phyloP scores from a whole-genome alignment of 2,113 vertebrate genomes.

The Pao palembangensis region DNA sequence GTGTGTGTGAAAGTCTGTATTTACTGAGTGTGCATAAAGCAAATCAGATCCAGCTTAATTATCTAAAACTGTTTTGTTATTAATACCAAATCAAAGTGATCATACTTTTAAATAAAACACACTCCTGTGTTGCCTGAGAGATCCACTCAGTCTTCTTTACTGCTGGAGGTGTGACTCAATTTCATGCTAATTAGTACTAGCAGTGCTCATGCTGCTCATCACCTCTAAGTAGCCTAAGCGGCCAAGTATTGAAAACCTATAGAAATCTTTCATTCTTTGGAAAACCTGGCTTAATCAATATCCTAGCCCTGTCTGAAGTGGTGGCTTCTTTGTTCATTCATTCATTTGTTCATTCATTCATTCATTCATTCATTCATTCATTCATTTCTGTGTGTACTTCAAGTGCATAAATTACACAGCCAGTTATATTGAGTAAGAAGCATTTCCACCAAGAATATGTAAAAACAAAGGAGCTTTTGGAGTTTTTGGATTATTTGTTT shows the following conservation, averaged over 20 bases:
- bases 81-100: too few species aligned
- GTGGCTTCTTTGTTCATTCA: slow-evolving; percentile 15
- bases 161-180: slow-evolving; percentile 30
- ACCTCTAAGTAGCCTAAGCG: slow-evolving; percentile 59
- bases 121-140: too few species aligned
- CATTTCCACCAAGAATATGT: background rate
- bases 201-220: slow-evolving; percentile 39
- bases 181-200: slow-evolving; percentile 48
- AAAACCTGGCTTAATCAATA: slow-evolving; percentile 53
- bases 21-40: background rate
- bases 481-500: too few species aligned
- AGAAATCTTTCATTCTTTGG: slow-evolving; percentile 55
- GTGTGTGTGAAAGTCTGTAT: too few species aligned
- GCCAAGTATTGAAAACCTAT: slow-evolving; percentile 62
- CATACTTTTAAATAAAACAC: too few species aligned
- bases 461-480: background rate
- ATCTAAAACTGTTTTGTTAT: too few species aligned
- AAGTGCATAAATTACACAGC: slow-evolving; percentile 7
- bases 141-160: background rate
- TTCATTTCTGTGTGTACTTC: slow-evolving; percentile 26
- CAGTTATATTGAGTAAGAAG: background rate
- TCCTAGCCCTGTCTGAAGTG: slow-evolving; percentile 30
- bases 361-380: slow-evolving; percentile 17
- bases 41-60: too few species aligned
- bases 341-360: too few species aligned